Evolutionary conservation across 2,113 vertebrate genomes (phyloP), one percentile per base, ranked within the genome.

Genomic region (Lagopus leucura): DNA sequence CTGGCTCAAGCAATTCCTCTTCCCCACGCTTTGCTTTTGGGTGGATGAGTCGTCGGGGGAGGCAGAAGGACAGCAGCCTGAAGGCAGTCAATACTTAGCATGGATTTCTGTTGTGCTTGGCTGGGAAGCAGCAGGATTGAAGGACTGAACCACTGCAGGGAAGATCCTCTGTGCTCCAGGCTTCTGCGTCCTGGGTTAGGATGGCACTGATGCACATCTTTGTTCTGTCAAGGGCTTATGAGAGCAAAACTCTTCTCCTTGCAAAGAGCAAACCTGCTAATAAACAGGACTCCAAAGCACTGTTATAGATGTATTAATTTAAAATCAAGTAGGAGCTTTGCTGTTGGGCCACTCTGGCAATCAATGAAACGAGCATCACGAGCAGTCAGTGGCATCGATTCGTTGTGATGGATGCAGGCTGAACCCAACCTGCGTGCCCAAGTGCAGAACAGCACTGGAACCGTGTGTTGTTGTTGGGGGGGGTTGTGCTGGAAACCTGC

Each of bases 391-490:
- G n/a, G 0, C 79, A 83, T 60, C 1, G 48, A 92, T 58, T 63
- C 74, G 75, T 79, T 91, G 79, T 92, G 84, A 48, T 82, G 55
- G 65, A 34, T 47, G 82, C 72, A 38, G 42, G 73, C 76, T 50
- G 30, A 17, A 32, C 32, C 11, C 50, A 54, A 45, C 40, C 69
- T 11, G 21, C 10, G 43, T 67, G 80, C 55, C 36, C 38, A 0
- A 1, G 57, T 66, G 64, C 42, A 52, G 88, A 32, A 14, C 54
- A 70, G 85, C 65, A 30, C 0, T 8, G 34, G 76, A 48, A 11
- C 74, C 0, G 0, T 3, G 3, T 47, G 9, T 7, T 2, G 0
- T 52, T 40, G 48, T 2, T 15, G 78, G 24, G 48, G 58, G 47
- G 58, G 27, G 14, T 13, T 36, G 5, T 1, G 8, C 63, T 55